Evolutionary conservation across 2,888 invertebrate genomes (phyloP), one percentile per base, ranked within the genome.

Genomic region (Lepidocyrtinus sp.): DNA sequence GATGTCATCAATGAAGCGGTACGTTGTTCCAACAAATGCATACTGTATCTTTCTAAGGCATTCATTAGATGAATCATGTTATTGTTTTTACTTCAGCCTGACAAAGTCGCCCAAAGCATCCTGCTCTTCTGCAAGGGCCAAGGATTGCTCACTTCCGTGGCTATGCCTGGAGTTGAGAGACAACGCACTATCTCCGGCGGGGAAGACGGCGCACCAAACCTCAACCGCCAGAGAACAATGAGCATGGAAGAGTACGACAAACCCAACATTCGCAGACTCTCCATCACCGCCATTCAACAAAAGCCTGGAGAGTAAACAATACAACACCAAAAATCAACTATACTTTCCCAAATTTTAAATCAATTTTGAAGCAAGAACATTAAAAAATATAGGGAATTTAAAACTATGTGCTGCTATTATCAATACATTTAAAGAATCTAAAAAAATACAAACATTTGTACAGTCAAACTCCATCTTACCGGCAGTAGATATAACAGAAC

Each of bases 101-200:
- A 94, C 26, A 95, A 95, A 89, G 92, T 96, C 79, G 93, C 95
- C 26, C 95, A 96, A 87, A 94, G 95, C 71, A 92, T 96, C 87
- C 91, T 96, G 83, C 92, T 96, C 75, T 95, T 96, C 91, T 94
- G 95, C 90, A 96, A 96, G 89, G 96, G 96, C 0, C 93, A 95
- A 88, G 96, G 96, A 1, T 90, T 93, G 83, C 91, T 95, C 87
- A 95, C 95, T 61, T 95, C 95, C 0, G 92, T 95, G 59, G 93
- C 94, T 0, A 92, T 95, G 89, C 94, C 94, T 0, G 94, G 95
- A 17, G 93, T 95, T 68, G 94, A 94, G 88, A 91, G 94, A 70
- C 92, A 92, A 87, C 90, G 92, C 89, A 91, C 91, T 21, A 90
- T 91, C 87, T 91, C 91, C 25, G 91, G 91, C 15, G 90, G 91